Evolutionary conservation across 2,113 vertebrate species (phyloP).

Genomic region (Ceyx margarethae): DNA sequence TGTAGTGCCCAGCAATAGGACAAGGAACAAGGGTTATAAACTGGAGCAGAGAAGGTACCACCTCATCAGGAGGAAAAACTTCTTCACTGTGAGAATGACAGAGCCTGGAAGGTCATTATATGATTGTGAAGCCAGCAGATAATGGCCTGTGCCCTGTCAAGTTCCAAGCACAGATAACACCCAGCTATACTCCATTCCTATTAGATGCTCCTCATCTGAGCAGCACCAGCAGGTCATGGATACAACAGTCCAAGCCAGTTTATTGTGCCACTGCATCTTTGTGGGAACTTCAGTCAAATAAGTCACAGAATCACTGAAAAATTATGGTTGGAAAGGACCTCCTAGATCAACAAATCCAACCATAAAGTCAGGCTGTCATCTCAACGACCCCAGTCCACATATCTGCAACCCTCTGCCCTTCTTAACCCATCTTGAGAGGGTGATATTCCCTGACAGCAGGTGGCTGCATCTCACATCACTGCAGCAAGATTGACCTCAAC

Average conservation of each 20-base stretch:
- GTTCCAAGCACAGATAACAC: not conserved
- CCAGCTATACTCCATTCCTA: not conserved
- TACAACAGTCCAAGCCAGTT: not conserved
- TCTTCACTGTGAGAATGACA: too few relatives aligned
- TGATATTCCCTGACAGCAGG: not conserved
- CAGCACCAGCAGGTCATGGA: not conserved
- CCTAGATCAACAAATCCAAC: too few relatives aligned
- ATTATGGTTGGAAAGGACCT: too few relatives aligned
- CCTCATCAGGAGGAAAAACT: too few relatives aligned
- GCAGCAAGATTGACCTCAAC: not conserved
- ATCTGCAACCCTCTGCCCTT: not conserved
- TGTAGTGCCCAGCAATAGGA: too few relatives aligned
- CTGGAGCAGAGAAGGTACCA: too few relatives aligned
- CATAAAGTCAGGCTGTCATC: not conserved
- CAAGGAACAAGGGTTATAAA: too few relatives aligned
- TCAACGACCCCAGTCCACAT: not conserved
- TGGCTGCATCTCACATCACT: not conserved
- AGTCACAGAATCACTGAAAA: too few relatives aligned
- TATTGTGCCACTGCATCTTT: not conserved
- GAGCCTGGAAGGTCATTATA: not conserved
- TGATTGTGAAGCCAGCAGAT: not conserved
- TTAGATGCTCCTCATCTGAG: not conserved
- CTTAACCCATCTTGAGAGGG: not conserved
- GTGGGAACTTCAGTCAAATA: not conserved
- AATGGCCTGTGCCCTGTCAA: not conserved